Conservation (phyloP, 1,140 invertebrate species). For the Pentalonia nigronervosa region DNA sequence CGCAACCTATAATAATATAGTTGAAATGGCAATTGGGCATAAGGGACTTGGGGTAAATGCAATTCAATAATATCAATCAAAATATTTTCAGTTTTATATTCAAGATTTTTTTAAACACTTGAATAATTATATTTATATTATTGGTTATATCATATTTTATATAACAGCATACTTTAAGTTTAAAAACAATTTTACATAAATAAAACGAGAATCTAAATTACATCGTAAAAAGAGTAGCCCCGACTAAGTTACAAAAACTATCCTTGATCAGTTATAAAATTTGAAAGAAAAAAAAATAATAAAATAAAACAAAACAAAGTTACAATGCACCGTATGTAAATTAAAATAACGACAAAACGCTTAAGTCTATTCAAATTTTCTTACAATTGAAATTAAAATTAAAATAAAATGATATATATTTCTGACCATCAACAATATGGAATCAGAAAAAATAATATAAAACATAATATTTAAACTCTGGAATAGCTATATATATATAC, state of each 20-base stretch:
- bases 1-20: neutral
- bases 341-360: slow-evolving; percentile 50
- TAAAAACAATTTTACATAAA: slow-evolving; percentile 24
- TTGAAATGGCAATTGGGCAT: neutral
- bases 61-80: slow-evolving; percentile 1
- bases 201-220: slow-evolving; percentile 16
- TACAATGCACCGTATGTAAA: slow-evolving; percentile 55
- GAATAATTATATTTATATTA: neutral
- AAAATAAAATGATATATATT: slow-evolving; percentile 16
- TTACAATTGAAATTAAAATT: slow-evolving; percentile 8
- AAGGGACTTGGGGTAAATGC: neutral
- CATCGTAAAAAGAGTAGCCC: slow-evolving; percentile 29
- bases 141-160: neutral
- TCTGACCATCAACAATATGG: neutral
- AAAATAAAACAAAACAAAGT: slow-evolving; percentile 57
- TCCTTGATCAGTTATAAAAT: slow-evolving; percentile 45
- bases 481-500: neutral
- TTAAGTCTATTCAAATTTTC: slow-evolving; percentile 38
- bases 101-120: neutral
- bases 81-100: neutral
- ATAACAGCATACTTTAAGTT: neutral
- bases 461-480: neutral
- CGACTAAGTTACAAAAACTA: neutral
- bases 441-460: slow-evolving; percentile 37
- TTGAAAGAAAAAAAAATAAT: slow-evolving; percentile 47